phyloP scores from a whole-genome alignment of 2,888 invertebrate species.

The Chrysolina oricalcia region DNA sequence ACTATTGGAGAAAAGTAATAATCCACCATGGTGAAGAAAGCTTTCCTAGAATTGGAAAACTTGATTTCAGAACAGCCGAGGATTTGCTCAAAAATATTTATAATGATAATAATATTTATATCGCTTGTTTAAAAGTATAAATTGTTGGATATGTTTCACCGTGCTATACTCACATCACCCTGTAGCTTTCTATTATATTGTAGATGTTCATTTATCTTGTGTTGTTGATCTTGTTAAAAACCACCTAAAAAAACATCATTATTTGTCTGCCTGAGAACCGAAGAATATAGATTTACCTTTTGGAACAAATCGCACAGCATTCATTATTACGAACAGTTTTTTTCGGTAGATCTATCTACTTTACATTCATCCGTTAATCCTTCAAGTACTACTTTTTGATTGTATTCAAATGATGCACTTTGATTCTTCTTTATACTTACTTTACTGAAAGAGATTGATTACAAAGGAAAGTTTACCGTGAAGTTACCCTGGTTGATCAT shows the following conservation, averaged over 20 bases:
- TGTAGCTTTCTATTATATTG: no score
- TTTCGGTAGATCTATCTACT: not conserved
- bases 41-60: no score
- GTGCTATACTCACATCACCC: no score
- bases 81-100: no score
- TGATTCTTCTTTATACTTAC: conserved; percentile 22
- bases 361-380: not conserved
- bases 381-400: conserved; percentile 14
- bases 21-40: no score
- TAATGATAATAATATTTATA: no score
- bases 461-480: not conserved
- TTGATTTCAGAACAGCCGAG: no score
- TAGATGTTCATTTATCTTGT: no score
- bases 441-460: not conserved
- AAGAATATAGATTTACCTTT: not conserved
- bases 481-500: not conserved
- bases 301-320: conserved; percentile 15
- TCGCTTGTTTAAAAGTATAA: no score
- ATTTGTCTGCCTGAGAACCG: not conserved
- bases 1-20: no score
- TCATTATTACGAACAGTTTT: not conserved
- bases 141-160: no score
- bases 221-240: no score
- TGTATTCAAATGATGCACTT: conserved; percentile 35
- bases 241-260: conserved; percentile 58